phyloP scores from a whole-genome alignment of 2,797 vertebrate genomes.

The Rhynchonycteris naso region DNA sequence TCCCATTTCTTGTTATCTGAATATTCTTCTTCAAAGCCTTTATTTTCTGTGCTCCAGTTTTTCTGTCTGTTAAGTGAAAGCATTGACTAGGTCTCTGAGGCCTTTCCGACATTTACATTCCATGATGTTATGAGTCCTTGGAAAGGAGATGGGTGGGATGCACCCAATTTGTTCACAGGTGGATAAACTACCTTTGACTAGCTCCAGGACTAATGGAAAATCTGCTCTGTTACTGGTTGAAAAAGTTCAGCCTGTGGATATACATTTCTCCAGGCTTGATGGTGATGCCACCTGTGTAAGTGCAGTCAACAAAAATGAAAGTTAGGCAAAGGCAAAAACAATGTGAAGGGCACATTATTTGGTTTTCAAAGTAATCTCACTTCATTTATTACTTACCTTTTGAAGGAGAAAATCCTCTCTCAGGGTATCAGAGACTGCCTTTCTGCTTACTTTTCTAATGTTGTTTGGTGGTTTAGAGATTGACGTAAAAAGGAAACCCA shows the following conservation, averaged over 20 bases:
- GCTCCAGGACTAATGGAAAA: not conserved
- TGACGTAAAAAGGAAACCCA: not conserved
- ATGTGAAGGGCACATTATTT: not conserved
- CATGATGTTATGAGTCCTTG: not conserved
- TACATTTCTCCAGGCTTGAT: not conserved
- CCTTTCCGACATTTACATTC: not conserved
- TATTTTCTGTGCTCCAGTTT: not conserved
- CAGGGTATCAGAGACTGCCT: not conserved
- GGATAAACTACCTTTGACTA: not conserved
- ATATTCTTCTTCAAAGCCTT: not conserved
- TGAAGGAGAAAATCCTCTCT: constrained; percentile 28
- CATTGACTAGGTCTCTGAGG: not conserved
- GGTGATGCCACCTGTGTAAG: not conserved
- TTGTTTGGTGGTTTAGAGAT: not conserved
- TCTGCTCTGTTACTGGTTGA: not conserved
- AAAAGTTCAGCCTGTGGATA: not conserved
- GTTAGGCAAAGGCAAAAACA: constrained; percentile 20
- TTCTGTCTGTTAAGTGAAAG: not conserved
- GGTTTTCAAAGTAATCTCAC: not conserved
- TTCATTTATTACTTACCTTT: not conserved
- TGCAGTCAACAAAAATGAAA: constrained; percentile 44
- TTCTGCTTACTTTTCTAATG: not conserved
- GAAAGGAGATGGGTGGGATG: not conserved
- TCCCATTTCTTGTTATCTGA: not conserved
- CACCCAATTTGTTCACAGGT: not conserved